Base-by-base conservation (phyloP, 2,888 invertebrate species). In the Aphelenchoides bicaudatus region DNA sequence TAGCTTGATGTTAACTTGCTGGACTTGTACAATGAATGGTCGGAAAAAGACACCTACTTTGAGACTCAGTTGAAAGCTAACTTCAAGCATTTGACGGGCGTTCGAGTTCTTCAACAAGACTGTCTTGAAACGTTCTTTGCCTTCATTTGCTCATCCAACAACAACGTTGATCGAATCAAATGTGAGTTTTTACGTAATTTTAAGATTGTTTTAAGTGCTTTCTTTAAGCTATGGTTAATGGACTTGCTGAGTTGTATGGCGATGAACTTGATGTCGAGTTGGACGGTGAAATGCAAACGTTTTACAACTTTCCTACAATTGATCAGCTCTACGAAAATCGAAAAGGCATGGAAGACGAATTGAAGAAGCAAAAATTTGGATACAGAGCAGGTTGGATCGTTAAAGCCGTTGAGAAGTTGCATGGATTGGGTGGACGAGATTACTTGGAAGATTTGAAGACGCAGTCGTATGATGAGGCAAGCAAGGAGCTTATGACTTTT, bases 71-170 rank as follows among this genome's bases (percentile, higher is more conserved):
- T 67, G 3, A 47, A 39, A 8, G 52, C n/a, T 10, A 30, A 56
- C 8, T 39, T 43, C 16, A 27, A 65, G 0, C 38, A 58, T 28
- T 39, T 70, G 13, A 39, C 85, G 75, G 92, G 92, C 0, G 87
- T 96, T n/a, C 85, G 96, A 72, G 88, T 96, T 78, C 82, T 98
- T 47, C 82, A 86, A 56, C 96, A 96, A 80, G 89, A 93, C 72
- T 87, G 91, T 0, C 84, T 89, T 0, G 96, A 98, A 81, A 93
- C 90, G 82, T 83, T 94, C 10, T 88, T 98, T 79, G 88, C 91
- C 8, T 96, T 96, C 79, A 92, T 96, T 72, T 96, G 94, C 80
- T 94, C 94, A 54, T 90, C 93, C 60, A 96, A 96, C 80, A 98
- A 98, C 81, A 88, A 96, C 79, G 93, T 96, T 70, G 84, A 86